These are phyloP conservation scores for Drosophila prostipennis DNA, from an alignment of 2,888 invertebrate genomes.

Conservation along the genomic window DNA sequence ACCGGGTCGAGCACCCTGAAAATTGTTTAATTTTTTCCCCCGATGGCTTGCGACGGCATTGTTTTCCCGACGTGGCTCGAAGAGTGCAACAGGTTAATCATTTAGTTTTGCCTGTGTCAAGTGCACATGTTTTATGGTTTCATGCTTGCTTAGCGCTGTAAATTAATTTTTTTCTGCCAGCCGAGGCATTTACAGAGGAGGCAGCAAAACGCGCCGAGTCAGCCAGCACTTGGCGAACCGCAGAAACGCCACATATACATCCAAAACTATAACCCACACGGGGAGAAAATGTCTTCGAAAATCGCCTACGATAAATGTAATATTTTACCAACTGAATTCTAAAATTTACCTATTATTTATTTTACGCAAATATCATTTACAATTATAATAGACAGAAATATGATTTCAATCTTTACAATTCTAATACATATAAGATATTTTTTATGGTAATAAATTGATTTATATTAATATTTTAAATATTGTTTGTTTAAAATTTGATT, in stretches of 20 bases:
- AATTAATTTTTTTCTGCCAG: conserved; percentile 58
- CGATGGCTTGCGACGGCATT: conserved; percentile 11
- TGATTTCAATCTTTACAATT: no score
- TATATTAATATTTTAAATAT: no score
- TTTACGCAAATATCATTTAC: no score
- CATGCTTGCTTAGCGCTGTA: conserved; percentile 52
- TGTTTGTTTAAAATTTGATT: no score
- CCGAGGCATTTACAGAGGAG: conserved; percentile 35
- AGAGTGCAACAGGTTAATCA: conserved; percentile 54
- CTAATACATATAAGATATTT: no score
- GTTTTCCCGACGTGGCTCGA: conserved; percentile 17
- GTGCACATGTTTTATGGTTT: conserved; percentile 45
- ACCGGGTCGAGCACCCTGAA: neutral
- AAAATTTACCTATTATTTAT: no score
- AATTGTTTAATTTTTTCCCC: conserved; percentile 1
- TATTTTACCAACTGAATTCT: no score
- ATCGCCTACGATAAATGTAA: no score
- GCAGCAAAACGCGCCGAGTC: conserved; percentile 34
- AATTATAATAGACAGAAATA: no score
- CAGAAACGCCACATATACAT: conserved; percentile 24
- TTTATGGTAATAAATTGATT: no score
- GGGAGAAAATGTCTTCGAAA: neutral
- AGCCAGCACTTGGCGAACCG: conserved; percentile 26
- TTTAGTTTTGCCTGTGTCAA: conserved; percentile 42
- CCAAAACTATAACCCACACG: conserved; percentile 21